Conservation (phyloP, 1,140 invertebrate genomes). For the Orchesella cincta region DNA sequence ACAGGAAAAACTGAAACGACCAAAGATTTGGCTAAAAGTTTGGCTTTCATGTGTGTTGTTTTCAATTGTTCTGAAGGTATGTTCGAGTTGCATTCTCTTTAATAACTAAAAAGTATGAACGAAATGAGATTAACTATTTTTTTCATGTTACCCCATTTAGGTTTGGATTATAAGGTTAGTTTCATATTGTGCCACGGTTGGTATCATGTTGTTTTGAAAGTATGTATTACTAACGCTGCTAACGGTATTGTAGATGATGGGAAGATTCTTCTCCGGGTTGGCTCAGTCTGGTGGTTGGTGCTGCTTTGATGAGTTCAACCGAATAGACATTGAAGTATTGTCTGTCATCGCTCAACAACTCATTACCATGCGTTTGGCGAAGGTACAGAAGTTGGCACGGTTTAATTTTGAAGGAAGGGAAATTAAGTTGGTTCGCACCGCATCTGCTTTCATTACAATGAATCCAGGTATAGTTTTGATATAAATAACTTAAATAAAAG, state of each 20-base stretch:
- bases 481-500: too few relatives aligned
- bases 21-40: conserved; percentile 83
- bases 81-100: too few relatives aligned
- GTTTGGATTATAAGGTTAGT: conserved; percentile 69
- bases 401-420: conserved; percentile 89
- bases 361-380: conserved; percentile 75
- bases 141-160: conserved; percentile 55
- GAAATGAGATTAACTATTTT: not conserved
- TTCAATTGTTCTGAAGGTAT: conserved; percentile 84
- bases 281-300: conserved; percentile 88
- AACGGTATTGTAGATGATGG: conserved; percentile 73
- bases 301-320: conserved; percentile 90
- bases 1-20: conserved; percentile 91
- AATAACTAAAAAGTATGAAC: conserved; percentile 57
- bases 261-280: conserved; percentile 79
- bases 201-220: conserved; percentile 19
- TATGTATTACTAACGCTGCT: conserved; percentile 49
- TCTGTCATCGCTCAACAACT: conserved; percentile 84
- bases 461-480: too few relatives aligned
- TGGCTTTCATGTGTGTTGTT: conserved; percentile 85
- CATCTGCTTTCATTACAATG: conserved; percentile 88
- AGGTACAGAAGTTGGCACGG: conserved; percentile 66
- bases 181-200: not conserved
- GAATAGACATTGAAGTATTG: conserved; percentile 86
- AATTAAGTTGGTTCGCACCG: conserved; percentile 79